Percentiles rank a stretch among this genome's conserved stretches.
Evolutionary conservation across 1,140 invertebrate genomes (phyloP).

Genomic region (Aradophagus sp.): DNA sequence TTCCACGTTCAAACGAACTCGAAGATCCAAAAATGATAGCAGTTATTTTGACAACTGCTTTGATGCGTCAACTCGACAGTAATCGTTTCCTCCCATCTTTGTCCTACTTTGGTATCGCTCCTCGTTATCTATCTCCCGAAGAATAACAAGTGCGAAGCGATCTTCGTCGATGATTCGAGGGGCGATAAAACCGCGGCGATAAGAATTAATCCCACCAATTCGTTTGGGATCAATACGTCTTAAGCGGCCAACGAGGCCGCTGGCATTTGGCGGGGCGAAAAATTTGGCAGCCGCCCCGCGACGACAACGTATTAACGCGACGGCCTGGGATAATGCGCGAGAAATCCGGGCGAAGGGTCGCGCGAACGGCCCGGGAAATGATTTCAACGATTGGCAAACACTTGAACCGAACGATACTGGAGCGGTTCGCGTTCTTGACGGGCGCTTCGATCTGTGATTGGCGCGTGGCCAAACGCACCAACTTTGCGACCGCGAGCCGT

Average conservation of each 20-base stretch:
- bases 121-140: no score
- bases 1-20: no score
- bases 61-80: no score
- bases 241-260: neutral
- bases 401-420: conserved; percentile 48
- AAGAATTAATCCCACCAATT: neutral
- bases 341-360: conserved; percentile 17
- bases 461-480: conserved; percentile 47
- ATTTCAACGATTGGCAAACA: conserved; percentile 56
- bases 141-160: no score
- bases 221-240: conserved; percentile 4
- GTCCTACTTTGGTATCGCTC: no score
- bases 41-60: no score
- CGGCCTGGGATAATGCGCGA: conserved; percentile 7
- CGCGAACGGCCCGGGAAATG: conserved; percentile 18
- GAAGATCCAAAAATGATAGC: no score
- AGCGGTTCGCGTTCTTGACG: conserved; percentile 51
- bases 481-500: conserved; percentile 47
- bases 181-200: neutral
- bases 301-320: conserved; percentile 22
- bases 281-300: conserved; percentile 18
- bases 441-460: conserved; percentile 55
- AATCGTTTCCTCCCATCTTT: no score
- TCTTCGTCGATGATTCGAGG: no score
- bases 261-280: conserved; percentile 1